A percentile compares a stretch with the other conserved stretches of the same genome.
These are phyloP conservation scores for Dryobates pubescens DNA, from an alignment of 2,797 vertebrate genomes.

Conservation along the genomic window DNA sequence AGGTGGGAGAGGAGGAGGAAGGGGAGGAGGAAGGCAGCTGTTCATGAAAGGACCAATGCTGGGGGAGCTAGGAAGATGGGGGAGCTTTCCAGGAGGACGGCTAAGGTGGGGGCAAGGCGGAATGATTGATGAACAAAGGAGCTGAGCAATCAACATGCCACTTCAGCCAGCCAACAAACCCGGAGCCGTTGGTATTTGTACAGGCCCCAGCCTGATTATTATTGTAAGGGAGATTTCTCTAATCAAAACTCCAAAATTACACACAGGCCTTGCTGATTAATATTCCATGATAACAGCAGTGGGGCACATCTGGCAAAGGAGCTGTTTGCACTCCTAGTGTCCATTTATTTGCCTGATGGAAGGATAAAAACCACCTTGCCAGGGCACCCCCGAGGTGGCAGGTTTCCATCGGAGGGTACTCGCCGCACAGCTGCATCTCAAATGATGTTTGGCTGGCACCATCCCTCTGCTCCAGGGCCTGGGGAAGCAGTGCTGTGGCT, in stretches of 20 bases:
- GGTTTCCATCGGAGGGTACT: not conserved
- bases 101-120: not conserved
- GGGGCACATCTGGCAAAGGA: slow-evolving; percentile 78
- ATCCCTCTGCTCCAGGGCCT: no score
- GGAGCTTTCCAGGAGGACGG: slow-evolving; percentile 18
- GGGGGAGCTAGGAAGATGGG: not conserved
- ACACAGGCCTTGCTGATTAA: slow-evolving; percentile 79
- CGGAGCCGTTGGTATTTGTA: slow-evolving; percentile 65
- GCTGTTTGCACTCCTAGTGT: slow-evolving; percentile 36
- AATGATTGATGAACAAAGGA: slow-evolving; percentile 57
- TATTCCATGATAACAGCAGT: slow-evolving; percentile 79
- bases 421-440: not conserved
- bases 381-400: not conserved
- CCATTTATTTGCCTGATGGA: slow-evolving; percentile 58
- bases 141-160: slow-evolving; percentile 44
- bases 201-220: slow-evolving; percentile 79
- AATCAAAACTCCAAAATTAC: slow-evolving; percentile 82
- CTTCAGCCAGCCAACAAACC: slow-evolving; percentile 46
- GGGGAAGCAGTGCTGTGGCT: not conserved
- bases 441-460: not conserved
- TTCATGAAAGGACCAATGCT: not conserved
- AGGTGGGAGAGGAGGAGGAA: slow-evolving; percentile 9
- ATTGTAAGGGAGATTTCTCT: slow-evolving; percentile 81
- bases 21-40: not conserved
- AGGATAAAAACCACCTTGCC: slow-evolving; percentile 51